These are phyloP conservation scores for Noctua janthe DNA, from an alignment of 2,888 invertebrate genomes.

Conservation along the genomic window DNA sequence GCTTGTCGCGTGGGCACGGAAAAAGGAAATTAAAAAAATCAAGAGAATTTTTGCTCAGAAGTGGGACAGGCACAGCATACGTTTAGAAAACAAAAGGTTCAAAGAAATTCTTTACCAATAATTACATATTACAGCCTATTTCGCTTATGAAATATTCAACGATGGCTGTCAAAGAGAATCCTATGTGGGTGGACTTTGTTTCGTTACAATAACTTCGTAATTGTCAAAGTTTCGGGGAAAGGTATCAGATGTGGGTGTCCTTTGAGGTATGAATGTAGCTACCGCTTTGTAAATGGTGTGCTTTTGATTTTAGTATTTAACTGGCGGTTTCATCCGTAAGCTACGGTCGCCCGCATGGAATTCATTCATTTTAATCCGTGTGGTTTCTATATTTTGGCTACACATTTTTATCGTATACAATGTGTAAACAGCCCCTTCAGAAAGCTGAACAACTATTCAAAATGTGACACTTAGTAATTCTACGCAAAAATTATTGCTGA, in stretches of 20 bases:
- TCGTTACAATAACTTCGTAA: conserved; percentile 24
- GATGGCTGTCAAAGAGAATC: conserved; percentile 10
- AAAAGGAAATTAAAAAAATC: too few species aligned
- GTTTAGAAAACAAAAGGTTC: neutral
- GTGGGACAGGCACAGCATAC: neutral
- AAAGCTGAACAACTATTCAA: neutral
- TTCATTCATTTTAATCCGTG: neutral
- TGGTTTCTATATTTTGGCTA: neutral
- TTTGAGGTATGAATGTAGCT: conserved; percentile 34
- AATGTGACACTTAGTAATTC: too few species aligned
- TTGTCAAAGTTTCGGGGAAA: conserved; percentile 28
- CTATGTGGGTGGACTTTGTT: neutral
- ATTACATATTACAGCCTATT: neutral
- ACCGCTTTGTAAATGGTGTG: conserved; percentile 1
- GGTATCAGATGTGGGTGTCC: conserved; percentile 23
- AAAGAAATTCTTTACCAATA: neutral
- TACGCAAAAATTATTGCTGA: too few species aligned
- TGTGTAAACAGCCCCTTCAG: neutral
- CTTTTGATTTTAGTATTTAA: conserved; percentile 7
- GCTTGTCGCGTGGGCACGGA: too few species aligned
- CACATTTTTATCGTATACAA: neutral
- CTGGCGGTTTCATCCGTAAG: neutral
- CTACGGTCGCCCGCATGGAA: neutral
- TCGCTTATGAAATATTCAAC: neutral
- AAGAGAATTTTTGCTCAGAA: neutral